phyloP scores from a whole-genome alignment of 2,888 invertebrate species.

The Auanema sp. region DNA sequence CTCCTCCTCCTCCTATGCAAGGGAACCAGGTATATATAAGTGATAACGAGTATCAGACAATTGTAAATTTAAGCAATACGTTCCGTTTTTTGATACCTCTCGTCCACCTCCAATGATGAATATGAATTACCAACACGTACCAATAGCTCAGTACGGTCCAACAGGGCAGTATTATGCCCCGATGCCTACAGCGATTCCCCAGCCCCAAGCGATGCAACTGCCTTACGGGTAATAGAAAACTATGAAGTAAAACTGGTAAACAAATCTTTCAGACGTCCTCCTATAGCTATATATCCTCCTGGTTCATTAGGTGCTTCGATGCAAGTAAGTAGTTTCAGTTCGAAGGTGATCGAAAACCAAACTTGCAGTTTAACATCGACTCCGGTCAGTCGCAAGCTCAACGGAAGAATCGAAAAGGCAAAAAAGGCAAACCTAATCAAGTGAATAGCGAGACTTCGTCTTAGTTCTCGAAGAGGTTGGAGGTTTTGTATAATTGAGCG shows the following conservation, averaged over 20 bases:
- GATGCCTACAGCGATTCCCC: neutral
- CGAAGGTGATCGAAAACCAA: neutral
- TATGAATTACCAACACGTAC: slow-evolving; percentile 7
- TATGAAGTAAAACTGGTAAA: neutral
- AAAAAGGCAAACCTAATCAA: slow-evolving; percentile 9
- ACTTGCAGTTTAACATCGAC: slow-evolving; percentile 8
- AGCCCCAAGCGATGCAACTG: slow-evolving; percentile 4
- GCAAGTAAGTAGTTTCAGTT: slow-evolving; percentile 13
- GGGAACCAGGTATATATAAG: neutral
- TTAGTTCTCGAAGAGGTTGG: no score
- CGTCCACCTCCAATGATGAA: slow-evolving; percentile 19
- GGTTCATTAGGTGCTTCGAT: slow-evolving; percentile 21
- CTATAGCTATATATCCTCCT: slow-evolving; percentile 17
- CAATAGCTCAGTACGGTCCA: slow-evolving; percentile 4
- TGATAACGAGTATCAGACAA: no score
- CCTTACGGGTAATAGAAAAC: slow-evolving; percentile 12
- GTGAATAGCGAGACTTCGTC: no score
- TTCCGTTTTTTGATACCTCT: slow-evolving; percentile 21
- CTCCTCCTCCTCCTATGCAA: neutral
- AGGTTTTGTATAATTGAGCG: no score
- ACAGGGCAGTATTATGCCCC: slow-evolving; percentile 17
- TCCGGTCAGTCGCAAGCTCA: slow-evolving; percentile 18
- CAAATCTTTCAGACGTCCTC: slow-evolving; percentile 13
- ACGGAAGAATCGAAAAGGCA: slow-evolving; percentile 16
- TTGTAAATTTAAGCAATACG: slow-evolving; percentile 10